Conservation (phyloP, 2,113 vertebrate species). For the Eolophus roseicapilla region DNA sequence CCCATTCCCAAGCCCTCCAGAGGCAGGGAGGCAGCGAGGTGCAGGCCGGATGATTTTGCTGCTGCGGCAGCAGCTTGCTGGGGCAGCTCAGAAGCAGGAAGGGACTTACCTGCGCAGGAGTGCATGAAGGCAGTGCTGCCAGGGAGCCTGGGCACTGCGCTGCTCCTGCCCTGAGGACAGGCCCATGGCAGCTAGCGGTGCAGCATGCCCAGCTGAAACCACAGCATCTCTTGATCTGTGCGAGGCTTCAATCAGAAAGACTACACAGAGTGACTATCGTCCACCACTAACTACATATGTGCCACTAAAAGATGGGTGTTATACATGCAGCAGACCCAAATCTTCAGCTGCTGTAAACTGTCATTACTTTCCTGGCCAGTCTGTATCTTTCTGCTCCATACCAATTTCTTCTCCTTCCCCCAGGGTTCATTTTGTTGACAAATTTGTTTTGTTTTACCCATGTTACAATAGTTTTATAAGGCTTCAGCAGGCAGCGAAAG, state of each 20-base stretch:
- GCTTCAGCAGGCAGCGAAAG: not conserved
- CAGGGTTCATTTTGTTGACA: not conserved
- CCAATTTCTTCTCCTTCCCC: not conserved
- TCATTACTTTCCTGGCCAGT: not conserved
- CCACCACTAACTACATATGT: accelerated
- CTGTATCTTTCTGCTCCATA: not conserved
- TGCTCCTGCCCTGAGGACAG: not conserved
- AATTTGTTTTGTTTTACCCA: not conserved
- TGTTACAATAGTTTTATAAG: not conserved
- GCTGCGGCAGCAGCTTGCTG: not conserved
- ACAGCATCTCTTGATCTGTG: accelerated
- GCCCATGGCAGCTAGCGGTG: accelerated
- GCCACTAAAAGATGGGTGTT: not conserved
- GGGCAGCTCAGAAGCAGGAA: not conserved
- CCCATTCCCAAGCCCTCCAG: not conserved
- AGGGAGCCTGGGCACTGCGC: accelerated
- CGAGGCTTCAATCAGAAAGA: not conserved
- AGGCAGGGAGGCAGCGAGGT: not conserved
- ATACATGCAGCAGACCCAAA: not conserved
- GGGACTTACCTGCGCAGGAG: accelerated
- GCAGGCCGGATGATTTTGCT: not conserved
- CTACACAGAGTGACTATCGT: accelerated
- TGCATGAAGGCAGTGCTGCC: accelerated
- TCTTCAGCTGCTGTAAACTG: not conserved
- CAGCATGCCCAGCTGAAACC: not conserved